Evolutionary conservation across 1,140 invertebrate genomes (phyloP), one percentile per base, ranked within the genome.

Genomic region (Rhizoglyphus robini): DNA sequence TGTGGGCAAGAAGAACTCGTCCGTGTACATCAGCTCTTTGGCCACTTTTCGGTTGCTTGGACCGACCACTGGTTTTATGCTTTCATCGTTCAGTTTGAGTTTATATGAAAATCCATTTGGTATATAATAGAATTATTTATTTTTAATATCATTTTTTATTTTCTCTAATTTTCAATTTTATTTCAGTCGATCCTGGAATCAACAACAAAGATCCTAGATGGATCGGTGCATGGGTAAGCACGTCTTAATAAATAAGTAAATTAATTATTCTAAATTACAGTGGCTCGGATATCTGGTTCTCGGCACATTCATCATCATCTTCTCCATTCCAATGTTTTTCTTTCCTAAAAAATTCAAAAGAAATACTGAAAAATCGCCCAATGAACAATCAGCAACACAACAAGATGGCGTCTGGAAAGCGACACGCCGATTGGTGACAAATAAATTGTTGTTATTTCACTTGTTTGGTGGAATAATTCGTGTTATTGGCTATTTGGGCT

Each of bases 401-500:
- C 49, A 70, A 86, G 84, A 84, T 38, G 64, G n/a, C n/a, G n/a
- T 34, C 15, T 20, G 58, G 1, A 32, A 29, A 0, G 54, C 54
- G 29, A 54, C 64, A 2, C 51, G 61, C 46, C 57, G 63, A 25
- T 70, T 86, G 8, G 70, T 83, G 18, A 80, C 75, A 5, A 87
- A 87, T 69, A 81, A 76, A 15, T 81, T 83, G 0, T 76, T 85
- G 30, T 83, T 86, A 77, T 83, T 80, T 71, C 85, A 86, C 68
- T 83, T 83, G 65, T 73, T 86, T 0, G 81, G 83, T 0, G 79
- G 80, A 0, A 80, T 86, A 1, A 85, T 86, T 69, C 85, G 85
- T 71, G 78, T 85, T 15, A 79, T 87, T 68, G 84, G 84, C 0
- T 84, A 83, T 68, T 83, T 83, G 74, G 85, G 85, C 0, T 87